These are phyloP conservation scores for Timema podura DNA, from an alignment of 2,888 invertebrate genomes.

Conservation along the genomic window DNA sequence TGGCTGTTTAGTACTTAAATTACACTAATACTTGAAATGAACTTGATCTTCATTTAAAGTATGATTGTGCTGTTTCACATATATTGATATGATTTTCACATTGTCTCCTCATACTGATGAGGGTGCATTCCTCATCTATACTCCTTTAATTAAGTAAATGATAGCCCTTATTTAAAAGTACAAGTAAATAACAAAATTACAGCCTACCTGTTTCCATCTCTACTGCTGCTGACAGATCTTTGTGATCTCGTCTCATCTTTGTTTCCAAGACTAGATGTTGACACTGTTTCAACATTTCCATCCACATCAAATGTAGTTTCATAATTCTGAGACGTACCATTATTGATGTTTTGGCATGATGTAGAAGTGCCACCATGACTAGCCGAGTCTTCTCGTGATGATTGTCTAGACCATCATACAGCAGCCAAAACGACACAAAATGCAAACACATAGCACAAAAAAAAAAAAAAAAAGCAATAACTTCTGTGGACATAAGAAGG, in stretches of 20 bases:
- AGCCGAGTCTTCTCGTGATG: constrained; percentile 25
- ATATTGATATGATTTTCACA: too few species aligned
- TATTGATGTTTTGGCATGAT: constrained; percentile 29
- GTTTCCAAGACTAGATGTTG: constrained; percentile 72
- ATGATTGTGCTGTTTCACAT: too few species aligned
- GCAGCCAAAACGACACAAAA: constrained; percentile 31
- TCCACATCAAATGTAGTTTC: constrained; percentile 87
- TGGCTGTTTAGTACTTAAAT: too few species aligned
- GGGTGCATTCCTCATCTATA: too few species aligned
- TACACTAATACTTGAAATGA: too few species aligned
- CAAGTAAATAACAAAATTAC: background rate
- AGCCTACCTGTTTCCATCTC: constrained; percentile 70
- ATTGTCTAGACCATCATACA: constrained; percentile 31
- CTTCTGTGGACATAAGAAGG: too few species aligned
- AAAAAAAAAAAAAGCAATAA: constrained; percentile 13
- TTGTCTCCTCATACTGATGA: too few species aligned
- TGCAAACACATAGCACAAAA: constrained; percentile 15
- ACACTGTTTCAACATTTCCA: constrained; percentile 87
- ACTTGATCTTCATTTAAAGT: too few species aligned
- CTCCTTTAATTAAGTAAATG: too few species aligned
- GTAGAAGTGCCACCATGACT: constrained; percentile 25
- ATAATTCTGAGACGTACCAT: constrained; percentile 62
- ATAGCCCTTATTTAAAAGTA: too few species aligned
- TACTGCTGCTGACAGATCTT: constrained; percentile 52
- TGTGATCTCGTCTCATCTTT: constrained; percentile 57